Evolutionary conservation across 2,797 vertebrate genomes (phyloP), one percentile per base, ranked within the genome.

Genomic region (Eupleurogrammus muticus): DNA sequence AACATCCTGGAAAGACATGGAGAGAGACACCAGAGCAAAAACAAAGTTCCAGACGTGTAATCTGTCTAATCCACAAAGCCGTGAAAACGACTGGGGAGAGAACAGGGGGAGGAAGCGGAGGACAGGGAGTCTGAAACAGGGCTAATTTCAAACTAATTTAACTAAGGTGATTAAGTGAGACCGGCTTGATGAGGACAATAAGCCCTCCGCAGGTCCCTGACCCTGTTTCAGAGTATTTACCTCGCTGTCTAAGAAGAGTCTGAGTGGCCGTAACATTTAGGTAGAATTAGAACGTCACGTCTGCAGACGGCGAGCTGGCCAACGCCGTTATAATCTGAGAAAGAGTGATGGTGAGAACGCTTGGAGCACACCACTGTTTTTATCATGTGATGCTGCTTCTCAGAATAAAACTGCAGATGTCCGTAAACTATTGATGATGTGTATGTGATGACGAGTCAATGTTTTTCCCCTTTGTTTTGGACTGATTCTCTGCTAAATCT

Each of bases 31-130:
- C 70, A 72, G 54, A 84, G 80, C 34, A 81, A 91, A 90, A 89
- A 87, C 87, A 87, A 63, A 82, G 88, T 85, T 90, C 89, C 91
- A 92, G 92, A 93, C 88, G 2, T 53, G 68, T 90, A 92, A 93
- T 93, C 91, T 87, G 80, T 86, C 88, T 93, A 91, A 93, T 93
- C 92, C 86, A 85, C 58, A 90, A 91, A 90, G 82, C 85, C 86
- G 88, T 89, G 85, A 90, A 92, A 90, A 89, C 50, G 60, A 84
- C 79, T 77, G 77, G 71, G 54, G 58, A 67, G 79, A 61, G 79
- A 61, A 80, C 78, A 72, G 57, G 83, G 57, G 74, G 70, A 36
- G 54, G 48, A 49, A 68, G 80, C 55, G 47, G 67, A 57, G 40
- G 76, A 44, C 32, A 1, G 67, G 76, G 76, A 77, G 75, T 73